Evolutionary conservation across 2,113 vertebrate species (phyloP), one percentile per base, ranked within the genome.

Genomic region (Pachycephala philippinensis): DNA sequence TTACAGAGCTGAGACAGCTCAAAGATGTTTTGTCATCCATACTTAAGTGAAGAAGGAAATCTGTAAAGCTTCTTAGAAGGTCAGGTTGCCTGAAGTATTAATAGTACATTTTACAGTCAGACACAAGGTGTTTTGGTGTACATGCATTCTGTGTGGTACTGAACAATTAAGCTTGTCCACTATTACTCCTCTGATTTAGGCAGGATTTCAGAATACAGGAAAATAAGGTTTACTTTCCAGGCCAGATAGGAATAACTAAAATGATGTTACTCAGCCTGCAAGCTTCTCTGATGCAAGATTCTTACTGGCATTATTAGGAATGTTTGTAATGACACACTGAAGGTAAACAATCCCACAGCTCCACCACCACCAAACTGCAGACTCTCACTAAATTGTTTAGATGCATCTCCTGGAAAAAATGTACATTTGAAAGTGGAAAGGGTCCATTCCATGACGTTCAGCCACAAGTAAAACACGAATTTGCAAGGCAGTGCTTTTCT

Each of bases 61-160:
- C 71, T 77, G 68, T 63, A 77, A 93, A 93, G 60, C 69, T 70
- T 70, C 87, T 96, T 93, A 93, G 81, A 57, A 84, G 60, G 49
- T 93, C 84, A 84, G 78, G 54, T 65, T 87, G 64, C 50, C 84
- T 74, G 42, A 60, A 84, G 64, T 78, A 81, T 89, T 94, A 87
- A 78, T 35, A 89, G 72, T 5, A 54, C n/a, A 35, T 72, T 91
- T 91, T 47, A 66, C 63, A 81, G 37, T 64, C 64, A 74, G 84
- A 81, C 50, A 70, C 0, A 0, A 54, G 13, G 10, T 69, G 45
- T 44, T 91, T 61, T 57, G n/a, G 15, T 53, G 50, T 19, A 35
- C 30, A 56, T 49, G 27, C 33, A 22, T 39, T 74, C n/a, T 56
- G 1, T 17, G 21, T 40, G 30, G 6, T 74, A 70, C 21, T 7